Evolutionary conservation across 2,797 vertebrate species (phyloP).

Genomic region (Atherinosoma microstoma): DNA sequence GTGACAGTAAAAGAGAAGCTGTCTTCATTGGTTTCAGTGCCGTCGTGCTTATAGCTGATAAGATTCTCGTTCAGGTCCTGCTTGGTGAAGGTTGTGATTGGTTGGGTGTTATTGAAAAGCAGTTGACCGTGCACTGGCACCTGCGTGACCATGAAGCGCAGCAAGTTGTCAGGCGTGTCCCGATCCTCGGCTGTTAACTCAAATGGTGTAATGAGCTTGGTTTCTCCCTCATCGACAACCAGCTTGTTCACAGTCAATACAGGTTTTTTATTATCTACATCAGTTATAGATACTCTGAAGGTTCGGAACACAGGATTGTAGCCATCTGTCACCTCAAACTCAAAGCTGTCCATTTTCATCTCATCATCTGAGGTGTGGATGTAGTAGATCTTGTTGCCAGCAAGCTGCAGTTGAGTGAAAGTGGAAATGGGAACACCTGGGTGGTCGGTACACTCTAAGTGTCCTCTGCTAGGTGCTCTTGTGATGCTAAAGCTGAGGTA

Average conservation of each 20-base stretch:
- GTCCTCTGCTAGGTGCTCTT: constrained; percentile 84
- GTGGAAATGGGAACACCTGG: constrained; percentile 87
- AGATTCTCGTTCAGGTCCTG: constrained; percentile 90
- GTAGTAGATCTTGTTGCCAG: constrained; percentile 90
- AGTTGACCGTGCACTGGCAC: constrained; percentile 88
- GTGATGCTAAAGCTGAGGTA: constrained; percentile 88
- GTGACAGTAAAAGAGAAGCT: constrained; percentile 92
- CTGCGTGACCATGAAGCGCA: constrained; percentile 88
- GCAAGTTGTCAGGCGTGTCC: constrained; percentile 85
- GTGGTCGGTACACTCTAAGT: constrained; percentile 86
- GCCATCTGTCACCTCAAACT: constrained; percentile 89
- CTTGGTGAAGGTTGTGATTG: constrained; percentile 87
- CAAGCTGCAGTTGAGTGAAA: constrained; percentile 89
- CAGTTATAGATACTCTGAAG: constrained; percentile 89
- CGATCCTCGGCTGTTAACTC: constrained; percentile 89
- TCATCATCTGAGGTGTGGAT: constrained; percentile 89
- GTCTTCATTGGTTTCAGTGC: constrained; percentile 86
- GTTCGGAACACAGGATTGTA: constrained; percentile 87
- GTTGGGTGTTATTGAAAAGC: constrained; percentile 84
- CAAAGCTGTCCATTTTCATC: constrained; percentile 91
- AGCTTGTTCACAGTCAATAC: constrained; percentile 85
- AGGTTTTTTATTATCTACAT: constrained; percentile 91
- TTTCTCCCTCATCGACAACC: constrained; percentile 85
- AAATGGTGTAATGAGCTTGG: constrained; percentile 89
- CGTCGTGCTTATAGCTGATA: constrained; percentile 88